These are phyloP conservation scores for Aviceda subcristata DNA, from an alignment of 2,113 vertebrate genomes.

Conservation along the genomic window DNA sequence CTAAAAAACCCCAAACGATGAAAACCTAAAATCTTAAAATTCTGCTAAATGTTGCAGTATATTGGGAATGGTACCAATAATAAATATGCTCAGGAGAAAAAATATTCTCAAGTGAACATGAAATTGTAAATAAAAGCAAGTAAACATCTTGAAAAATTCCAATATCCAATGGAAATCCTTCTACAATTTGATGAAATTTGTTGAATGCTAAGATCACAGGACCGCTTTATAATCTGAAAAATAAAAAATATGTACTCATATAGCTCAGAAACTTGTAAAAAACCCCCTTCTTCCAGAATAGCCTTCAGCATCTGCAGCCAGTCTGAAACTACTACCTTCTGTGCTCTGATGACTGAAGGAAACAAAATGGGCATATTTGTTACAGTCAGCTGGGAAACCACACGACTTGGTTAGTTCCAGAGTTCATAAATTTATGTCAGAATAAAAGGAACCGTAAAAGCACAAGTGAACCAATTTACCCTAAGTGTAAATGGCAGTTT, in stretches of 20 bases:
- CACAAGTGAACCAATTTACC: conserved; percentile 77
- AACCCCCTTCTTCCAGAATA: not conserved
- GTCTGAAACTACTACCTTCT: conserved; percentile 42
- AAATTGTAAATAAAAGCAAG: not conserved
- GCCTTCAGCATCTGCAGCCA: conserved; percentile 54
- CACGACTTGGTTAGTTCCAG: conserved; percentile 66
- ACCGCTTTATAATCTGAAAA: not conserved
- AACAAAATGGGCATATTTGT: conserved; percentile 73
- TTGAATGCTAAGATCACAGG: not conserved
- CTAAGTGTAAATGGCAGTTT: conserved; percentile 84
- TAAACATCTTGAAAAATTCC: not conserved
- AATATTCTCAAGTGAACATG: not conserved
- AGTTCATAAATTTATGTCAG: conserved; percentile 79
- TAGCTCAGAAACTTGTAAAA: not conserved
- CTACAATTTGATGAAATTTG: not conserved
- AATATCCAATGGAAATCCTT: not conserved
- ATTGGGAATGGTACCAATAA: not conserved
- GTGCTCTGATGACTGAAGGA: conserved; percentile 60
- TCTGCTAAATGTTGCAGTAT: not conserved
- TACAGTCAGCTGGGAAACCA: conserved; percentile 73
- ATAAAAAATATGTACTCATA: not conserved
- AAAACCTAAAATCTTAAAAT: not conserved
- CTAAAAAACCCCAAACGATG: not conserved
- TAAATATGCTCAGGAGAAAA: not conserved
- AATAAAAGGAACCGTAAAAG: conserved; percentile 68